phyloP scores from a whole-genome alignment of 2,113 vertebrate genomes.

The Eptatretus burgeri region DNA sequence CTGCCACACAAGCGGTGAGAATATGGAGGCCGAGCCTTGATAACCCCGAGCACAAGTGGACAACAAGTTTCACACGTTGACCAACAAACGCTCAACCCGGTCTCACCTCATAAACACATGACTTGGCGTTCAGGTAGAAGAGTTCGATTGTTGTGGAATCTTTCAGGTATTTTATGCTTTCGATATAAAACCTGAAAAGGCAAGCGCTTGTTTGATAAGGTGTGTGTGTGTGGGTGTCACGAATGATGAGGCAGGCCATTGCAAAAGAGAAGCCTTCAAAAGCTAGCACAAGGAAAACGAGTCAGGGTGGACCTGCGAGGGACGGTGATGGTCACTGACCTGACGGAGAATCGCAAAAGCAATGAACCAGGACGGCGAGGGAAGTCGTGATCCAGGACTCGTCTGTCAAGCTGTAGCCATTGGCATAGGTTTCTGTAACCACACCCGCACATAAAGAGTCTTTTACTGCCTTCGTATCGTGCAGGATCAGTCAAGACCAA shows the following conservation, averaged over 20 bases:
- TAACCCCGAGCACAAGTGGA: too few species aligned
- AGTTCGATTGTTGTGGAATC: slow-evolving; percentile 2
- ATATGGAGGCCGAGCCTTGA: not conserved
- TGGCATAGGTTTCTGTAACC: not conserved
- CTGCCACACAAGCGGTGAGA: slow-evolving; percentile 1
- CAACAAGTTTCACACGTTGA: not conserved
- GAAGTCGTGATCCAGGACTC: slow-evolving; percentile 5
- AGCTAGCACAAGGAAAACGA: too few species aligned
- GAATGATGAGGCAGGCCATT: not conserved
- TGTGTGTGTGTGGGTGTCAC: not conserved
- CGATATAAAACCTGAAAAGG: slow-evolving; percentile 7
- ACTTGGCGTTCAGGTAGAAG: slow-evolving; percentile 7
- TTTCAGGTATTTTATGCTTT: not conserved
- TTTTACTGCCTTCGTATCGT: too few species aligned
- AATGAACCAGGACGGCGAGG: not conserved
- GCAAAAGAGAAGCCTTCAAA: not conserved
- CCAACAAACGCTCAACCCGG: not conserved
- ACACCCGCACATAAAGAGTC: not conserved
- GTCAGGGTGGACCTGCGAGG: too few species aligned
- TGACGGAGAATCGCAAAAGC: not conserved
- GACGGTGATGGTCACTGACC: not conserved
- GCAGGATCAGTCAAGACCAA: too few species aligned
- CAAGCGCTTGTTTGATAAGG: slow-evolving; percentile 5
- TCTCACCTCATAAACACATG: not conserved
- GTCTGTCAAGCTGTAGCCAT: slow-evolving; percentile 1